Base-by-base conservation (phyloP, 2,888 invertebrate species). In the Acrocyrtus sp. region DNA sequence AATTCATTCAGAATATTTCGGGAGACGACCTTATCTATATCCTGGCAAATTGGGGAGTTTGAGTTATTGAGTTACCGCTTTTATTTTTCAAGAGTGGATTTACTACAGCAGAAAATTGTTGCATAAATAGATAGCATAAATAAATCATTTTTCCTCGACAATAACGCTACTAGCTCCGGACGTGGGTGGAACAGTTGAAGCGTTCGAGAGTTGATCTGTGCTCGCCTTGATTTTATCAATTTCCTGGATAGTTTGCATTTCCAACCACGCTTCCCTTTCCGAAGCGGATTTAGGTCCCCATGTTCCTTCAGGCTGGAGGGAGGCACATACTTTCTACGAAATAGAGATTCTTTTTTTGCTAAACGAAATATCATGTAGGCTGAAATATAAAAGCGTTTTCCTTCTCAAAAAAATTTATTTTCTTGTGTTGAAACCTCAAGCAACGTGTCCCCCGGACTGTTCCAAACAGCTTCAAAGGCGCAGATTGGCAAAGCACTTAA, bases 401-500 rank as follows among this genome's bases (percentile, higher is more conserved):
- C 41, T 58, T 47, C 6, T 47, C 27, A 50, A 57, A 56, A 22
- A 34, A 48, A 6, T 8, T 6, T 22, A 26, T 39, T 45, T 65
- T 39, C 29, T 53, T 8, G 47, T 45, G 17, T 45, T 45, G 5
- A 45, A 45, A 66, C 50, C 65, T 65, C 60, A 26, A 62, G n/a
- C 50, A 26, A 43, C 15, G 67, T 67, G 22, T 29, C 24, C n/a
- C 69, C 69, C 4, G 54, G 53, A 27, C 53, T 65, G 81, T 83
- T 17, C 77, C 77, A 6, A 12, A 83, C 66, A 3, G 85, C 75
- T 60, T 83, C 0, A 2, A 83, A 22, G 4, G 84, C 84, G 87
- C 88, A 89, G 2, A 86, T 81, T 0, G 87, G 83, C 21, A 89
- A 84, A 5, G 47, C 26, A 19, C 54, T 51, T 1, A 87, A 82